Percentiles rank a stretch among this genome's conserved stretches.
Conservation (phyloP, 2,113 vertebrate species). For the Misgurnus mizolepis region DNA sequence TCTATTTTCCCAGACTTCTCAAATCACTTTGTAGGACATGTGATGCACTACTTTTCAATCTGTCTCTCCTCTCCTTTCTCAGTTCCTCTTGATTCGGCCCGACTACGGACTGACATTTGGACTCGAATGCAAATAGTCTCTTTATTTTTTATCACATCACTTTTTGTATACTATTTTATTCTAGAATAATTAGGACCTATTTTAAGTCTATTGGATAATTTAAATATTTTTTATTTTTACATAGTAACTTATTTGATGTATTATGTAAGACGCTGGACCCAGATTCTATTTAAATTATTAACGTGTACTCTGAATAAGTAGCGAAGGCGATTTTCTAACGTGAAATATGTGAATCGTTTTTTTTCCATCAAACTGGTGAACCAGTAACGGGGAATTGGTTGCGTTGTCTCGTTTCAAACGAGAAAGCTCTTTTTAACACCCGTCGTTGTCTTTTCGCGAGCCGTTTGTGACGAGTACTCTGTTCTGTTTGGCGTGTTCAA, state of each 20-base stretch:
- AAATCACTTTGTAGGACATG: conserved; percentile 85
- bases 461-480: conserved; percentile 74
- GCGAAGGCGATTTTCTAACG: conserved; percentile 37
- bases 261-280: conserved; percentile 78
- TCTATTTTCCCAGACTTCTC: conserved; percentile 64
- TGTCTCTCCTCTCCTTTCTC: conserved; percentile 60
- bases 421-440: conserved; percentile 66
- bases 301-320: conserved; percentile 57
- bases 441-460: conserved; percentile 66
- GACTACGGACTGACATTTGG: neutral
- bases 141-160: conserved; percentile 60
- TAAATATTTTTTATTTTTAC: conserved; percentile 80
- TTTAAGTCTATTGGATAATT: conserved; percentile 87
- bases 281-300: conserved; percentile 75
- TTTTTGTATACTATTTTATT: conserved; percentile 16
- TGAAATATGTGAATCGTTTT: neutral
- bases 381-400: neutral
- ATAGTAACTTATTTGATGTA: conserved; percentile 83
- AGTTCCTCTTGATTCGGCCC: neutral
- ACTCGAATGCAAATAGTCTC: conserved; percentile 53
- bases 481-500: conserved; percentile 89
- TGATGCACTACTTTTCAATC: conserved; percentile 89
- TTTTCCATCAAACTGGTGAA: conserved; percentile 60
- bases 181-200: conserved; percentile 65
- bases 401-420: neutral